A percentile compares a stretch with the other conserved stretches of the same genome.
phyloP scores from a whole-genome alignment of 2,113 vertebrate genomes.

The Eira barbara region DNA sequence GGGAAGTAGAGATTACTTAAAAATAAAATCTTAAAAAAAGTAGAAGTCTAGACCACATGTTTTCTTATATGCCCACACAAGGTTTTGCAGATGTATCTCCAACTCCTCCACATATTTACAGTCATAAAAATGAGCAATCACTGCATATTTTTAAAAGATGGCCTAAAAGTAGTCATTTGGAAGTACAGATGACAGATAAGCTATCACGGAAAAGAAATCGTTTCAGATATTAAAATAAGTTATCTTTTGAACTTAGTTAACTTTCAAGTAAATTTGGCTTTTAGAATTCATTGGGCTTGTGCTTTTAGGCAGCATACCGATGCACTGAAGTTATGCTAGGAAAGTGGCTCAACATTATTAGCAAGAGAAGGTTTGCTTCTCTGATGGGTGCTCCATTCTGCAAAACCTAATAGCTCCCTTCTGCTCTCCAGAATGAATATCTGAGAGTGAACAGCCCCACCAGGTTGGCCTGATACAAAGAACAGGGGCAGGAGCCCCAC shows the following conservation, averaged over 20 bases:
- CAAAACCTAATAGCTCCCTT: background rate
- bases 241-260: background rate
- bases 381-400: background rate
- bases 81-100: background rate
- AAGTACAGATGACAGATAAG: constrained; percentile 14
- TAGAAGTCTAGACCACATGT: background rate
- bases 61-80: background rate
- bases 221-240: constrained; percentile 22
- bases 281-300: background rate
- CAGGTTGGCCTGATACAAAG: background rate
- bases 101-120: background rate
- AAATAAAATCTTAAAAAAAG: background rate
- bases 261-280: background rate
- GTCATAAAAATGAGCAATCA: constrained; percentile 6
- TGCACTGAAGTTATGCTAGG: background rate
- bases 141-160: background rate
- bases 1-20: background rate
- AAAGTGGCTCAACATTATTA: background rate
- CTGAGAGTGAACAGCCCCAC: background rate
- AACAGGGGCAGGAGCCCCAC: background rate
- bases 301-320: background rate
- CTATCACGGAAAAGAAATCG: background rate
- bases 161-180: background rate
- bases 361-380: background rate
- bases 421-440: background rate